These are phyloP conservation scores for Pogonophryne albipinna DNA, from an alignment of 2,797 vertebrate genomes.

Conservation along the genomic window DNA sequence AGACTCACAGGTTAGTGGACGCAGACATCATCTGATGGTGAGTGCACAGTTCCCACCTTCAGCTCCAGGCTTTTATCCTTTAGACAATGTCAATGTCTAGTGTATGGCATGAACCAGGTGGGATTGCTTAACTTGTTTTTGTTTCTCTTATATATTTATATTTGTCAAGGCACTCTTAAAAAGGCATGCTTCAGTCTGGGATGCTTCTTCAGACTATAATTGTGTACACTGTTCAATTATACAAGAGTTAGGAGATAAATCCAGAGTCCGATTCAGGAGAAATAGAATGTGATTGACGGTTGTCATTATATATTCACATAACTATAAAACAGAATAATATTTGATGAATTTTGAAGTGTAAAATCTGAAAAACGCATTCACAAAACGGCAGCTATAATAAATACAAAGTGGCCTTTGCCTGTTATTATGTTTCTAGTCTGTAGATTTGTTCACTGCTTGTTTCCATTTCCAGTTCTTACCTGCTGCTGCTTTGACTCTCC, in stretches of 20 bases:
- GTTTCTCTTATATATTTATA: background rate
- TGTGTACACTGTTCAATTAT: background rate
- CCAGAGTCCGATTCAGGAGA: background rate
- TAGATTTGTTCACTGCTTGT: background rate
- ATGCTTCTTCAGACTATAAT: background rate
- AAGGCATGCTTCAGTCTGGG: background rate
- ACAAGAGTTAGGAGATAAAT: background rate
- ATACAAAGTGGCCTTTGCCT: background rate
- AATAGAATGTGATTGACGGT: too few relatives aligned
- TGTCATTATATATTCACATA: too few relatives aligned
- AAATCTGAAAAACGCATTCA: background rate
- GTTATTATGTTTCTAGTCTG: constrained; percentile 6
- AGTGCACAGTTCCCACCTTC: constrained; percentile 75
- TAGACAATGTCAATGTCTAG: background rate
- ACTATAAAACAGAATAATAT: too few relatives aligned
- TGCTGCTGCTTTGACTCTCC: constrained; percentile 7
- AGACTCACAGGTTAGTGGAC: constrained; percentile 90
- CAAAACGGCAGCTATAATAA: background rate
- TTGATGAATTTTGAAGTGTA: constrained; percentile 1
- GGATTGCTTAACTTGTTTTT: background rate
- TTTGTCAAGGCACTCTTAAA: background rate
- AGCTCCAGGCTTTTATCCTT: background rate
- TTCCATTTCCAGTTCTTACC: constrained; percentile 2
- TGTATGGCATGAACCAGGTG: background rate
- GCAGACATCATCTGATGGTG: constrained; percentile 91